A percentile compares a stretch with the other conserved stretches of the same genome.
phyloP scores from a whole-genome alignment of 35 echinoderm and acorn worm genomes.

The Heliocidaris tuberculata region DNA sequence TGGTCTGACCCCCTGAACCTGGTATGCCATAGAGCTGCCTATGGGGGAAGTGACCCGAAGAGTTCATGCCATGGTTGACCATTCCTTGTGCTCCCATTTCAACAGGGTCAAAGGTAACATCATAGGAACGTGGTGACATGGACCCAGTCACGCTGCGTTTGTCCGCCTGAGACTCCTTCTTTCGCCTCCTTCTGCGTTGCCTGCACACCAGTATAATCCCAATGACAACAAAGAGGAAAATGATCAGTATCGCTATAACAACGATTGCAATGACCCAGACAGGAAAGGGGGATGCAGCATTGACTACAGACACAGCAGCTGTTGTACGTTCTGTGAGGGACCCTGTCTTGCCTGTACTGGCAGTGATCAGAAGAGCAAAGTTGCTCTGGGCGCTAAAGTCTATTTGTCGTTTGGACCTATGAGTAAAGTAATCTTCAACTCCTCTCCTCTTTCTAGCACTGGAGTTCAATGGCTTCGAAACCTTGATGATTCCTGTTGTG shows the following conservation, averaged over 20 bases:
- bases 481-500: constrained; percentile 67
- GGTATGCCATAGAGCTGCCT: constrained; percentile 87
- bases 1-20: constrained; percentile 71
- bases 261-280: constrained; percentile 54
- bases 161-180: constrained; percentile 54
- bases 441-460: constrained; percentile 25
- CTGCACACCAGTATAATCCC: constrained; percentile 51
- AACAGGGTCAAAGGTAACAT: constrained; percentile 78
- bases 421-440: background rate
- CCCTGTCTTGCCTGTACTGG: constrained; percentile 62
- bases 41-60: constrained; percentile 53
- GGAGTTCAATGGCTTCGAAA: background rate
- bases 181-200: constrained; percentile 1
- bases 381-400: background rate
- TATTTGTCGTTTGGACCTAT: background rate
- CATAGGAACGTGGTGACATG: constrained; percentile 78
- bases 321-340: constrained; percentile 51
- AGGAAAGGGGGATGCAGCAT: background rate
- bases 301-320: constrained; percentile 45
- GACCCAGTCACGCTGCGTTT: constrained; percentile 48
- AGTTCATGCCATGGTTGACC: constrained; percentile 68
- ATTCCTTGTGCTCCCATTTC: constrained; percentile 81
- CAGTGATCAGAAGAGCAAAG: constrained; percentile 66
- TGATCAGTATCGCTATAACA: constrained; percentile 36
- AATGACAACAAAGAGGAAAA: constrained; percentile 48